Evolutionary conservation across 2,797 vertebrate species (phyloP).

Genomic region (Pipistrellus nathusii): DNA sequence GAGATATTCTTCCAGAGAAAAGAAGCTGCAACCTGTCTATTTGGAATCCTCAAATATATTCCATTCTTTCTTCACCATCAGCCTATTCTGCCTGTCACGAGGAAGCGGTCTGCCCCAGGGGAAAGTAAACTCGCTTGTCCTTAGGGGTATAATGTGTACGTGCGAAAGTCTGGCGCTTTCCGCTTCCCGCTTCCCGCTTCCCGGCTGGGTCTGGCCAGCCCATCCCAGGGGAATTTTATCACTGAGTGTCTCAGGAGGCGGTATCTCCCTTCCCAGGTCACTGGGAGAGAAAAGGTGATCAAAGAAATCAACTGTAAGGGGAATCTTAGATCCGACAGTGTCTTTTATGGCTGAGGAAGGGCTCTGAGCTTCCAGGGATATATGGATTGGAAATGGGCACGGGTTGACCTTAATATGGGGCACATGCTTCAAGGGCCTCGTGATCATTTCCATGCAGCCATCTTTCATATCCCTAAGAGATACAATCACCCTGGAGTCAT

Average conservation of each 20-base stretch:
- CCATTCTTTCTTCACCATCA: slow-evolving; percentile 24
- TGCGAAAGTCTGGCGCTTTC: slow-evolving; percentile 1
- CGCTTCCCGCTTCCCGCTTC: slow-evolving; percentile 53
- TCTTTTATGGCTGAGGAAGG: slow-evolving; percentile 57
- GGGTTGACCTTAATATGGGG: slow-evolving; percentile 39
- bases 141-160: background rate
- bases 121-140: slow-evolving; percentile 42
- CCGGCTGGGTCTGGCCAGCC: slow-evolving; percentile 3
- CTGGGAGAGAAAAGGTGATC: slow-evolving; percentile 51
- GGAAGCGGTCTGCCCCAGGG: background rate
- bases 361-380: slow-evolving; percentile 49
- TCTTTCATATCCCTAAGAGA: slow-evolving; percentile 73
- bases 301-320: slow-evolving; percentile 46
- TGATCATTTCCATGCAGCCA: slow-evolving; percentile 68
- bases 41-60: slow-evolving; percentile 50
- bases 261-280: slow-evolving; percentile 45
- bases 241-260: background rate
- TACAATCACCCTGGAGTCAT: slow-evolving; percentile 76
- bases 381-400: slow-evolving; percentile 54
- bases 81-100: slow-evolving; percentile 19
- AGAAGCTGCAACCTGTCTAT: slow-evolving; percentile 24
- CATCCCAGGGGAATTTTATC: slow-evolving; percentile 51
- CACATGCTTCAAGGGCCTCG: background rate
- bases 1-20: background rate
- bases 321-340: slow-evolving; percentile 41